These are phyloP conservation scores for Nebria salina DNA, from an alignment of 2,888 invertebrate species.

Conservation along the genomic window DNA sequence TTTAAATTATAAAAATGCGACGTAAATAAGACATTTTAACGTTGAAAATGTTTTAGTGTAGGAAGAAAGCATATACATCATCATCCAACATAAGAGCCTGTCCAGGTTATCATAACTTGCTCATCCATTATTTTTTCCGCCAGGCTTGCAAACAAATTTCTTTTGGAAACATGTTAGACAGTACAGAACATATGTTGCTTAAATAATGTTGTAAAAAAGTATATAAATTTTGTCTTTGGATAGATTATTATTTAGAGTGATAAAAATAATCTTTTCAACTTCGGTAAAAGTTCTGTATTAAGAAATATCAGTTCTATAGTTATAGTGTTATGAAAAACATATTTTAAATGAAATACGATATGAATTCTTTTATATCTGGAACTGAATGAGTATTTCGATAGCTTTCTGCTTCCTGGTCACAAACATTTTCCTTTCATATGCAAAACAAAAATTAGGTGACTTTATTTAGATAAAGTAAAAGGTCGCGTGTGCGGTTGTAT, in stretches of 20 bases:
- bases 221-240: background rate
- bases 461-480: slow-evolving; percentile 3
- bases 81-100: background rate
- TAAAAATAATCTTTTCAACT: background rate
- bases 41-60: background rate
- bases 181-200: background rate
- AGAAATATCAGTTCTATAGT: background rate
- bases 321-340: no score
- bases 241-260: background rate
- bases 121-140: background rate
- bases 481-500: background rate
- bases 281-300: background rate
- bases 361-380: no score
- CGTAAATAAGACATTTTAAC: background rate
- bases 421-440: background rate
- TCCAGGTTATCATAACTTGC: background rate
- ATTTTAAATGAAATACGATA: no score
- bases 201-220: background rate
- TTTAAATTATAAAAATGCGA: background rate
- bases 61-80: background rate
- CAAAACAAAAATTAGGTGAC: background rate
- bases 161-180: background rate
- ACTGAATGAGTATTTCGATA: no score
- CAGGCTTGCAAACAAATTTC: background rate
- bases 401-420: background rate